Evolutionary conservation across 2,888 invertebrate species (phyloP).

Genomic region (Sepiola atlantica): DNA sequence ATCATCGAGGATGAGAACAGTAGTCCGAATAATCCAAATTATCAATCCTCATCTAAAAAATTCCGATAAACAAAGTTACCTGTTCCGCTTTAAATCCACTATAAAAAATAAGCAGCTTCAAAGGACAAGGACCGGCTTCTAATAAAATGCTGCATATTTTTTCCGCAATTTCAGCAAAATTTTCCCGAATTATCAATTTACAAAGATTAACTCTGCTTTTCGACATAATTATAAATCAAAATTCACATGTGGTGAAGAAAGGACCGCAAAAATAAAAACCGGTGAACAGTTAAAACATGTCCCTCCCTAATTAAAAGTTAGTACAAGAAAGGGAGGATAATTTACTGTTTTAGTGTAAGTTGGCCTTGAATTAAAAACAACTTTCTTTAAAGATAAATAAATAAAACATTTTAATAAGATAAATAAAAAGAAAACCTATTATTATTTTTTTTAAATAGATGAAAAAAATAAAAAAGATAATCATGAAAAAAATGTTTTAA

Average conservation of each 20-base stretch:
- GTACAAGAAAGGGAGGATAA: no score
- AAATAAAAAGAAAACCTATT: no score
- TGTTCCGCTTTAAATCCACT: slow-evolving; percentile 76
- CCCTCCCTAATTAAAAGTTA: background rate
- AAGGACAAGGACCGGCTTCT: slow-evolving; percentile 82
- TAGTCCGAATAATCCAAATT: no score
- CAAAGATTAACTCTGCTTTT: slow-evolving; percentile 59
- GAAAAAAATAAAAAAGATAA: no score
- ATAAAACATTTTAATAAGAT: no score
- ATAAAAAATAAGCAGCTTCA: slow-evolving; percentile 80
- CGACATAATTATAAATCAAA: slow-evolving; percentile 58
- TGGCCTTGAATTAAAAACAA: no score
- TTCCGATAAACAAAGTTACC: slow-evolving; percentile 53
- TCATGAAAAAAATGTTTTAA: no score
- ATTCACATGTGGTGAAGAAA: background rate
- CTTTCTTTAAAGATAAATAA: no score
- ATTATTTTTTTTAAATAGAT: no score
- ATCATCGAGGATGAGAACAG: no score
- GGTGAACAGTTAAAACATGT: background rate
- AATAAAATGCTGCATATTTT: slow-evolving; percentile 84
- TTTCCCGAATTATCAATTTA: slow-evolving; percentile 79
- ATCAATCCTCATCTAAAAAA: no score
- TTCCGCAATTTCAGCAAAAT: slow-evolving; percentile 87
- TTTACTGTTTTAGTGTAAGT: no score
- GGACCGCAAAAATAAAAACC: background rate